Base-by-base conservation (phyloP, 2,888 invertebrate species). In the Deilephila porcellus region DNA sequence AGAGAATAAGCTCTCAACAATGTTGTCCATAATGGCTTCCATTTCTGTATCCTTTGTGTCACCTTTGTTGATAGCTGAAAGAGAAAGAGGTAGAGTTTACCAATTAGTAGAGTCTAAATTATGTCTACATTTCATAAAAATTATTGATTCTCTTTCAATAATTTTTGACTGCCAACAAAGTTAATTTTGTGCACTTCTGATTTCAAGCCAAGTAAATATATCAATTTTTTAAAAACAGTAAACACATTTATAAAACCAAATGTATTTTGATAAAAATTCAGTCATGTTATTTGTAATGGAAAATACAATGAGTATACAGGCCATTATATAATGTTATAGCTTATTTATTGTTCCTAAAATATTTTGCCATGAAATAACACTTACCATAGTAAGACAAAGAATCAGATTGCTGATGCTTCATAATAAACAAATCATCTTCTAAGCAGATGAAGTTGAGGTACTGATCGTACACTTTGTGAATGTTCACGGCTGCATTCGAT, bases 381-480 rank as follows among this genome's bases (percentile, higher is more conserved):
- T 92, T 94, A 97, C 98, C 97, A 94, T 99, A 99, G 91, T 99
- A 99, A 1, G 99, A 99, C 75, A 99, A 95, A 60, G 96, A 91
- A 83, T 99, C 98, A 83, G 98, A 97, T 86, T 98, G 98, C 89
- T 99, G 98, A 91, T 99, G 98, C 86, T 98, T 97, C 84, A 99
- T 95, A 73, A 98, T 96, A 92, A 99, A 99, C 90, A 99, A 96
- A 88, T 99, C 99, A 92, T 99, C 99, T 95, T 99, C 99, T 78
- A 99, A 94, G 70, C 98, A 98, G 82, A 99, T 99, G 85, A 99
- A 99, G 93, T 99, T 99, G 73, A 99, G 96, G 95, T 99, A 99
- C 92, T 99, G 99, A 91, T 99, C 99, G 93, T 97, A 99, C 19
- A 99, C 97, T 94, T 99, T 99, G 79, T 98, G 98, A 75, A 99